Evolutionary conservation across 2,888 invertebrate genomes (phyloP).

Genomic region (Xestia rhomboidea): DNA sequence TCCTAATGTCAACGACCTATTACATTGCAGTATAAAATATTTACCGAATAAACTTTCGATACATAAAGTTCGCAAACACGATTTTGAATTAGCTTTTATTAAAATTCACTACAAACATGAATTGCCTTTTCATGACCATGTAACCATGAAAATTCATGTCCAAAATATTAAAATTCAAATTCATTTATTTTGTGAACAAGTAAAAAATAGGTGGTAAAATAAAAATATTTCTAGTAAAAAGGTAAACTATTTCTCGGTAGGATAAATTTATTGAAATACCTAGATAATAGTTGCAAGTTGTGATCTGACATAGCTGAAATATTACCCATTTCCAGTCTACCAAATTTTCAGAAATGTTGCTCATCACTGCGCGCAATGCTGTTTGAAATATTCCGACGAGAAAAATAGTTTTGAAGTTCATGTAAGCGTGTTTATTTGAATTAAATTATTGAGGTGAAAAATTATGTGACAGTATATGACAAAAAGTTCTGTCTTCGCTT

Average conservation of each 20-base stretch:
- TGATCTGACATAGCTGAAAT: background rate
- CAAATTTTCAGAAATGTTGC: conserved; percentile 2
- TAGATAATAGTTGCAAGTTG: background rate
- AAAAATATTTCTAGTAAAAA: background rate
- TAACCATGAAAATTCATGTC: conserved; percentile 8
- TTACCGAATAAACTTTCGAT: background rate
- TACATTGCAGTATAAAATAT: background rate
- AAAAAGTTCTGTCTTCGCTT: too few relatives aligned
- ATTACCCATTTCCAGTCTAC: background rate
- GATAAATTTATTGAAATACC: conserved; percentile 1
- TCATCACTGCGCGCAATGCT: background rate
- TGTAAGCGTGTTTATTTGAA: background rate
- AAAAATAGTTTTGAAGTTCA: conserved; percentile 15
- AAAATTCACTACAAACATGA: background rate
- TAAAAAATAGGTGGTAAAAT: too few relatives aligned
- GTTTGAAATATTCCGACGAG: background rate
- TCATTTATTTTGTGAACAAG: too few relatives aligned
- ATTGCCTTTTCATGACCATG: background rate
- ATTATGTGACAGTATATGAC: background rate
- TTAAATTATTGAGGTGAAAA: background rate
- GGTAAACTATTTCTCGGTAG: conserved; percentile 2
- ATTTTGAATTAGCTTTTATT: background rate
- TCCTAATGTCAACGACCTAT: conserved; percentile 1
- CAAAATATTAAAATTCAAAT: background rate
- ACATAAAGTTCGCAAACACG: background rate